phyloP scores from a whole-genome alignment of 2,113 vertebrate genomes.

The Neomonachus schauinslandi region DNA sequence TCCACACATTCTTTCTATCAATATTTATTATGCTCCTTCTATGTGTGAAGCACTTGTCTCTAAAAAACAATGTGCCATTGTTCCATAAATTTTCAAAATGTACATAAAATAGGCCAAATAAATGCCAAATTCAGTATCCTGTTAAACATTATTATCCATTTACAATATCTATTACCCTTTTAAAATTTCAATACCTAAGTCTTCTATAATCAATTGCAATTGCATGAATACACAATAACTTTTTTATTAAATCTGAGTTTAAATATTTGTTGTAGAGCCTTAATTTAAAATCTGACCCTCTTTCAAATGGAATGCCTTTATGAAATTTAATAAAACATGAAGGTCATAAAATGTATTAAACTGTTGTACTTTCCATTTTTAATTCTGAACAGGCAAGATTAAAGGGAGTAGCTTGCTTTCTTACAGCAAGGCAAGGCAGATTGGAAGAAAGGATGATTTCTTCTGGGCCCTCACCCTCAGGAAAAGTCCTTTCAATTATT shows the following conservation, averaged over 20 bases:
- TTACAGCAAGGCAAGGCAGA: constrained; percentile 45
- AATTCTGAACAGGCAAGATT: constrained; percentile 75
- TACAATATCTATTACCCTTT: constrained; percentile 79
- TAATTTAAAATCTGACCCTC: constrained; percentile 82
- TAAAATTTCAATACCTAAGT: constrained; percentile 79
- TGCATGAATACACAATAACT: constrained; percentile 79
- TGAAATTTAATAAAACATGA: constrained; percentile 84
- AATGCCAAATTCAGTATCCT: constrained; percentile 76
- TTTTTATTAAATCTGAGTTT: constrained; percentile 82
- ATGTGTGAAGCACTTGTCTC: constrained; percentile 58
- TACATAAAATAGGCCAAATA: constrained; percentile 77
- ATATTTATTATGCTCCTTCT: constrained; percentile 53
- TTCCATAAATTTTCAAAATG: constrained; percentile 76
- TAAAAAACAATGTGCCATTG: constrained; percentile 70
- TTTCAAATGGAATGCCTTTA: constrained; percentile 79
- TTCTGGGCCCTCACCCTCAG: neutral
- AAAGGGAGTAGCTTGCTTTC: constrained; percentile 58
- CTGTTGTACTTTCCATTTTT: constrained; percentile 80
- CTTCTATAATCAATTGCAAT: constrained; percentile 78
- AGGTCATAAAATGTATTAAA: constrained; percentile 81
- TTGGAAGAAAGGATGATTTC: constrained; percentile 5
- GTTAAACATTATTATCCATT: constrained; percentile 81
- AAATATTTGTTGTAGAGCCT: constrained; percentile 82
- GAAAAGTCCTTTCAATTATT: constrained; percentile 14
- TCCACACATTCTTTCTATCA: constrained; percentile 59